Percentiles rank a stretch among this genome's conserved stretches.
Conservation (phyloP, 1,140 invertebrate species). For the Palaemon carinicauda region DNA sequence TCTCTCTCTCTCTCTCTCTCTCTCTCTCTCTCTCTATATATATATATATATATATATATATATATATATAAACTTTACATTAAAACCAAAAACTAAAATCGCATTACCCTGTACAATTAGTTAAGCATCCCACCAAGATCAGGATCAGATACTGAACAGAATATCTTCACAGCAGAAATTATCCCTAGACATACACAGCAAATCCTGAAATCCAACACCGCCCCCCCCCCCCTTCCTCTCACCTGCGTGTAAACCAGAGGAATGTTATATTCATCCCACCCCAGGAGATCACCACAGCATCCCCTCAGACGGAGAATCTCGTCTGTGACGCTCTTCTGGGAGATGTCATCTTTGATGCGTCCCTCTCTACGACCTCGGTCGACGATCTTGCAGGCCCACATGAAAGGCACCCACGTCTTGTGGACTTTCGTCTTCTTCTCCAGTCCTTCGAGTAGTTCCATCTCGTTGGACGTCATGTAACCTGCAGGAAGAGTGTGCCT, state of each 20-base stretch:
- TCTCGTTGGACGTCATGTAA: conserved; percentile 23
- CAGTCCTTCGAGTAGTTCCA: background rate
- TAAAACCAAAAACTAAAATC: background rate
- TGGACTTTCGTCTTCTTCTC: conserved; percentile 25
- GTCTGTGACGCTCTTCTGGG: conserved; percentile 31
- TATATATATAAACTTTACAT: background rate
- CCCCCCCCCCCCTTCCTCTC: too few species aligned
- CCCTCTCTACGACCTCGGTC: conserved; percentile 24
- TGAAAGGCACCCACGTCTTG: conserved; percentile 35
- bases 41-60: conserved; percentile 23
- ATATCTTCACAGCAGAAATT: background rate
- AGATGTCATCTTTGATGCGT: background rate
- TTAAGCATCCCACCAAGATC: too few species aligned
- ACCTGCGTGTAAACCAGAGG: conserved; percentile 44
- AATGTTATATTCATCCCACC: conserved; percentile 34
- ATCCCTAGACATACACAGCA: background rate
- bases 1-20: too few species aligned
- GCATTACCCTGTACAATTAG: too few species aligned
- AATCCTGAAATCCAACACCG: background rate
- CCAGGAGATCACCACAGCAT: conserved; percentile 26
- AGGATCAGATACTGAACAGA: background rate
- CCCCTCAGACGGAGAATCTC: conserved; percentile 24
- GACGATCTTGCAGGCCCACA: conserved; percentile 35
- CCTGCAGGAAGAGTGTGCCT: background rate
- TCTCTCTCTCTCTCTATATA: background rate